phyloP scores from a whole-genome alignment of 2,888 invertebrate species.

The Plagodis dolabraria region DNA sequence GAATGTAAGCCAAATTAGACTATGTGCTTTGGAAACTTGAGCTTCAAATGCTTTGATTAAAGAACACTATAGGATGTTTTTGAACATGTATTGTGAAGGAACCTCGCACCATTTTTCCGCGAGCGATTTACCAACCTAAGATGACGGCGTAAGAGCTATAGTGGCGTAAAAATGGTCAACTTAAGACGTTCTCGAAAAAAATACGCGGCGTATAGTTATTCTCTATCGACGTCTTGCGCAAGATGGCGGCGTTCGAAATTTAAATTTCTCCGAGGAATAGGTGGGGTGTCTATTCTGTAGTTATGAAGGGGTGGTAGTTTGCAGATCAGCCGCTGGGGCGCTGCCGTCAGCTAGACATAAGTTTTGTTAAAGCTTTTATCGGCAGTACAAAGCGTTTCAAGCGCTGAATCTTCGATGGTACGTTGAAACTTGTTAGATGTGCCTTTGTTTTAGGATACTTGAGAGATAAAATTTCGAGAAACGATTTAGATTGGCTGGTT shows the following conservation, averaged over 20 bases:
- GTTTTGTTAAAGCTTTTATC: slow-evolving; percentile 50
- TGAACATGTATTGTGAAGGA: slow-evolving; percentile 49
- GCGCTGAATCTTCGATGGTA: slow-evolving; percentile 30
- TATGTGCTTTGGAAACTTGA: rapidly evolving
- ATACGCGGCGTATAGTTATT: slow-evolving; percentile 76
- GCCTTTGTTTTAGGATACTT: slow-evolving; percentile 30
- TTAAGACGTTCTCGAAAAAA: slow-evolving; percentile 83
- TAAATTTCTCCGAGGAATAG: slow-evolving; percentile 81
- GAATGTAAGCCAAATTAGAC: slow-evolving; percentile 21
- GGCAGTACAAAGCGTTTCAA: slow-evolving; percentile 35
- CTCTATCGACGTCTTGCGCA: slow-evolving; percentile 83
- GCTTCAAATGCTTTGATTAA: slow-evolving; percentile 19
- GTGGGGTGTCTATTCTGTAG: slow-evolving; percentile 66
- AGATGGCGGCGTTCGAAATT: slow-evolving; percentile 83
- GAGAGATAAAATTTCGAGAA: slow-evolving; percentile 31
- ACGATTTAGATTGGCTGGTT: slow-evolving; percentile 12
- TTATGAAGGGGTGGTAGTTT: slow-evolving; percentile 39
- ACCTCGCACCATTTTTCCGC: slow-evolving; percentile 78
- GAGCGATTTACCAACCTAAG: slow-evolving; percentile 81
- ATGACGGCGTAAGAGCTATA: slow-evolving; percentile 79
- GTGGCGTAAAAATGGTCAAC: slow-evolving; percentile 80
- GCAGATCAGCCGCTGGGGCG: slow-evolving; percentile 55
- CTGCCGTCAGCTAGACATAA: slow-evolving; percentile 51
- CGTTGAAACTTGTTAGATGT: slow-evolving; percentile 21
- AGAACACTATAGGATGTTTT: slow-evolving; percentile 40